phyloP scores from a whole-genome alignment of 1,140 invertebrate genomes.

The Stegodyphus dumicola region DNA sequence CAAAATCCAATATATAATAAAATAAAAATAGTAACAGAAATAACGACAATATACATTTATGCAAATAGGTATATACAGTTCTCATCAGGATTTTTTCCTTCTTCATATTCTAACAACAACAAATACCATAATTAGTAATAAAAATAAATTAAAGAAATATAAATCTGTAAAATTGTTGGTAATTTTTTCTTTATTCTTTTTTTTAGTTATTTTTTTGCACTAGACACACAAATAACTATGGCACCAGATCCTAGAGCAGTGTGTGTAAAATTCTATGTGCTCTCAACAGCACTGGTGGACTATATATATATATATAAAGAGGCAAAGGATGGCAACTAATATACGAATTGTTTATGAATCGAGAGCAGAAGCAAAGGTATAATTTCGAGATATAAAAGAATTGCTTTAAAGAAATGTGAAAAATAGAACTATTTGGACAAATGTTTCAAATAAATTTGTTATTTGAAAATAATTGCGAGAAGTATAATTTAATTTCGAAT shows the following conservation, averaged over 20 bases:
- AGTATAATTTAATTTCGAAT: no score
- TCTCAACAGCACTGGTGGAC: conserved; percentile 48
- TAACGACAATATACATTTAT: conserved; percentile 35
- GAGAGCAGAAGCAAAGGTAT: conserved; percentile 43
- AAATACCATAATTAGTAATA: conserved; percentile 26
- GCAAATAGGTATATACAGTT: conserved; percentile 51
- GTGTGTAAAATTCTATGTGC: conserved; percentile 55
- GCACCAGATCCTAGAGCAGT: conserved; percentile 43
- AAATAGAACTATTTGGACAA: no score
- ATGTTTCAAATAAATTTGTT: no score
- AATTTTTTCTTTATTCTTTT: conserved; percentile 29
- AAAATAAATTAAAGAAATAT: conserved; percentile 52
- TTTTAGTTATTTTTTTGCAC: conserved; percentile 3
- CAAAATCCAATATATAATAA: conserved; percentile 18
- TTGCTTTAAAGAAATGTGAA: no score
- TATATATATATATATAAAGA: conserved; percentile 52
- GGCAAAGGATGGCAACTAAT: conserved; percentile 56
- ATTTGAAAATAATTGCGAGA: no score
- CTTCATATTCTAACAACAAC: conserved; percentile 33
- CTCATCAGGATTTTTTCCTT: conserved; percentile 39
- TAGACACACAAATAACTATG: conserved; percentile 54
- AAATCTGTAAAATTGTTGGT: conserved; percentile 22
- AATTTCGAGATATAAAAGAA: no score
- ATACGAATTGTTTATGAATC: conserved; percentile 38
- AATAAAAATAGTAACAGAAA: conserved; percentile 8